Evolutionary conservation across 2,888 invertebrate species (phyloP).

Genomic region (Apotomis capreana): DNA sequence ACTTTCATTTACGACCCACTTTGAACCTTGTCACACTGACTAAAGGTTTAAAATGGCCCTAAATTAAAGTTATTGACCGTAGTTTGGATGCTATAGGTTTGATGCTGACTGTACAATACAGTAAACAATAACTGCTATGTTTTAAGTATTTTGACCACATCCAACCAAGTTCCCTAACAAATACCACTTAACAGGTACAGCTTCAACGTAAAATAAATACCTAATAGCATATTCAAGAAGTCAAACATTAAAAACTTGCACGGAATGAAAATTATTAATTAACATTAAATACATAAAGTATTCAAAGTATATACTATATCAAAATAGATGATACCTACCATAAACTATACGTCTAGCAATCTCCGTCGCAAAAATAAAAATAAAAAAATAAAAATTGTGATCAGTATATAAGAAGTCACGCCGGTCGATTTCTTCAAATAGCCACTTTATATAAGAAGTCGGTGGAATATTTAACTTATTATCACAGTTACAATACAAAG

Average conservation of each 20-base stretch:
- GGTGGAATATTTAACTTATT: slow-evolving; percentile 60
- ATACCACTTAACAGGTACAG: slow-evolving; percentile 66
- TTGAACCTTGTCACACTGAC: too few species aligned
- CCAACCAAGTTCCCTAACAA: slow-evolving; percentile 57
- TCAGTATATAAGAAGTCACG: slow-evolving; percentile 72
- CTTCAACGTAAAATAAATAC: slow-evolving; percentile 62
- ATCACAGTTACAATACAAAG: slow-evolving; percentile 79
- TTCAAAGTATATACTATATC: slow-evolving; percentile 71
- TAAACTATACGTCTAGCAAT: slow-evolving; percentile 60
- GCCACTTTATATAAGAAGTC: slow-evolving; percentile 47
- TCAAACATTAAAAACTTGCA: slow-evolving; percentile 67
- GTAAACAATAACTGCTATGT: slow-evolving; percentile 52
- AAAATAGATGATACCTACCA: slow-evolving; percentile 69
- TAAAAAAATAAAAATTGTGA: slow-evolving; percentile 76
- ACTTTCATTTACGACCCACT: too few species aligned
- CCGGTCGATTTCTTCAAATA: slow-evolving; percentile 77
- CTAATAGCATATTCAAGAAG: slow-evolving; percentile 41
- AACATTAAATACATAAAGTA: slow-evolving; percentile 72
- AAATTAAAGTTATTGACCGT: too few species aligned
- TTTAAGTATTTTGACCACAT: slow-evolving; percentile 50
- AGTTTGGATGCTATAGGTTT: too few species aligned
- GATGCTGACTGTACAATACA: slow-evolving; percentile 43
- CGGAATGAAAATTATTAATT: slow-evolving; percentile 80
- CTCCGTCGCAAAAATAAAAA: slow-evolving; percentile 71
- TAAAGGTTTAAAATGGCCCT: too few species aligned